Conservation (phyloP, 1,140 invertebrate species). For the Zophobas atratus region DNA sequence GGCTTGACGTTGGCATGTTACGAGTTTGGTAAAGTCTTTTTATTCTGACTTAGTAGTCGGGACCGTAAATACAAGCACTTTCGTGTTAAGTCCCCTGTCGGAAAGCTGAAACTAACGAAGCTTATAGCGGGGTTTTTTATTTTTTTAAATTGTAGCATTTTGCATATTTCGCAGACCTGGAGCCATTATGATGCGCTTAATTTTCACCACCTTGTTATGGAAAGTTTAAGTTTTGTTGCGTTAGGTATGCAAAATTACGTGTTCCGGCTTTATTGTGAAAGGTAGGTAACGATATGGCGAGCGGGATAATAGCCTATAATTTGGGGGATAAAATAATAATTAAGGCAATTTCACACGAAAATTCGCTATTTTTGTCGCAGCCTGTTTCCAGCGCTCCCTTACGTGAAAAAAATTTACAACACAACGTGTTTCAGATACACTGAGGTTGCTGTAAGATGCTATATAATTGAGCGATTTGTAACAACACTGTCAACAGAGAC, state of each 20-base stretch:
- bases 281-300: not conserved
- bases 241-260: not conserved
- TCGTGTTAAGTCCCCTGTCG: not conserved
- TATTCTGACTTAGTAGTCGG: not conserved
- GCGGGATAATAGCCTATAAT: constrained; percentile 9
- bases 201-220: constrained; percentile 8
- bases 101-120: not conserved
- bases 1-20: constrained; percentile 20
- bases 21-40: constrained; percentile 14
- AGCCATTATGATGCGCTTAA: constrained; percentile 2
- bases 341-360: not conserved
- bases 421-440: no score
- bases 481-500: no score
- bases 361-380: no score
- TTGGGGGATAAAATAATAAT: constrained; percentile 8
- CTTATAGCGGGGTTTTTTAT: not conserved
- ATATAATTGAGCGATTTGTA: no score
- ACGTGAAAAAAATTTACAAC: no score
- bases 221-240: not conserved
- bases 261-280: constrained; percentile 9
- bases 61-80: not conserved
- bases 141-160: constrained; percentile 1
- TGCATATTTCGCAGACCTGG: not conserved
- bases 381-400: no score
- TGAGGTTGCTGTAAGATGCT: no score